Conservation (phyloP, 2,113 vertebrate species). For the Hypomesus transpacificus region DNA sequence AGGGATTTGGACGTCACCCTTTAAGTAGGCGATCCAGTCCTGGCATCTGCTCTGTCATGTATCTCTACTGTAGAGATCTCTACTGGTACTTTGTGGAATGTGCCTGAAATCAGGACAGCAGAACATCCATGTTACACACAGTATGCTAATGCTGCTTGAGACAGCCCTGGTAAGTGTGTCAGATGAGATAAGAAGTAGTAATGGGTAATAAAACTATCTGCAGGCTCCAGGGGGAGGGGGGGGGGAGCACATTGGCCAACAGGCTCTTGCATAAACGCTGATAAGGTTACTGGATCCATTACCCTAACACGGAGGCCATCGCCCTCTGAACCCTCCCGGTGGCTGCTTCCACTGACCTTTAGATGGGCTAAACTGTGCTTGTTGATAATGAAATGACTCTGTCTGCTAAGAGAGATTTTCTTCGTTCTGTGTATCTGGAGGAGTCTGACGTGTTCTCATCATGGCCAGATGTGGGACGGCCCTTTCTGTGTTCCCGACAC, state of each 20-base stretch:
- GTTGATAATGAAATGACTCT: conserved; percentile 26
- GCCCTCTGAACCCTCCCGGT: conserved; percentile 54
- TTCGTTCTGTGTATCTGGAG: background rate
- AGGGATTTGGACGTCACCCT: background rate
- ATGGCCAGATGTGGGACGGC: background rate
- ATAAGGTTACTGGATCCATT: conserved; percentile 38
- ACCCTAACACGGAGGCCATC: conserved; percentile 30
- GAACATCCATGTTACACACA: conserved; percentile 16
- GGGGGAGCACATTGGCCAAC: conserved; percentile 31
- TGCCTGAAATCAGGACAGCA: conserved; percentile 25
- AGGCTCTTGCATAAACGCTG: conserved; percentile 26
- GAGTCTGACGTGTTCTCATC: background rate
- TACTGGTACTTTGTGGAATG: conserved; percentile 30
- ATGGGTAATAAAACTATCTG: conserved; percentile 34
- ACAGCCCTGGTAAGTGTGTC: conserved; percentile 46
- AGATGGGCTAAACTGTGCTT: conserved; percentile 26
- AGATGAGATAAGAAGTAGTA: conserved; percentile 52
- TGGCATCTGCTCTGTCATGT: conserved; percentile 3
- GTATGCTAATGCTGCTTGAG: conserved; percentile 30
- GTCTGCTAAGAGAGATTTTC: conserved; percentile 30
- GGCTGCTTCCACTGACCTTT: conserved; percentile 47
- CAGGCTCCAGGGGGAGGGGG: conserved; percentile 9
- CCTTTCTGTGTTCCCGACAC: background rate
- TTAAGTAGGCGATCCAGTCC: background rate
- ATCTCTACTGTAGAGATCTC: background rate